Evolutionary conservation across 2,888 invertebrate species (phyloP), one percentile per base, ranked within the genome.

Genomic region (Hyles lineata): DNA sequence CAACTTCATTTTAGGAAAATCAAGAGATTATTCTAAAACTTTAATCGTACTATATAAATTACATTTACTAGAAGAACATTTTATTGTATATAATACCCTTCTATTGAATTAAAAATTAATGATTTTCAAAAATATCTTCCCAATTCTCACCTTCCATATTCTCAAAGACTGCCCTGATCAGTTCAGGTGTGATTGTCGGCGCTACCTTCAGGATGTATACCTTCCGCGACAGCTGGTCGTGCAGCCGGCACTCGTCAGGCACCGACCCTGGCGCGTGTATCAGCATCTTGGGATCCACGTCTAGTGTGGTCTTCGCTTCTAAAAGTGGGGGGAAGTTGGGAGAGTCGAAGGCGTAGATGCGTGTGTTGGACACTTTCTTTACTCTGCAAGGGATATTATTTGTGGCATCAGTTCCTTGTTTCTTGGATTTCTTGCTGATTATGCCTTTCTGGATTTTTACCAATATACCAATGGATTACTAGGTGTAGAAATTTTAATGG

Each of bases 161-260:
- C 72, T 96, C 93, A n/a, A 97, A 89, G 77, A 97, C 96, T 0
- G 96, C 96, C 79, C 94, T 95, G 1, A 98, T 95, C 67, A 98
- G 96, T 77, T 97, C 96, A 11, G 96, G 95, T 0, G 98, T 97
- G 80, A 99, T 98, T 59, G 98, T 98, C 0, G 99, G 99, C 83
- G 98, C 98, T 71, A 99, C 95, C 43, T 98, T 96, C 43, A 99
- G 89, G 32, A 99, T 92, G 3, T 97, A 98, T 3, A 99, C 98
- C 88, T 98, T 97, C 72, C 96, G 95, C 84, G 97, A 97, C 74
- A 99, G 93, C 52, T 95, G 94, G 72, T 96, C 96, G 79, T 98
- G 97, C 0, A 98, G 96, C 60, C 92, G 85, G 86, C 98, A 98
- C 78, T 96, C 91, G 43, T 94, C 95, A 2, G 92, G 90, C 15